Conservation (phyloP, 23 tunicate species). For the Trididemnum miniatum region DNA sequence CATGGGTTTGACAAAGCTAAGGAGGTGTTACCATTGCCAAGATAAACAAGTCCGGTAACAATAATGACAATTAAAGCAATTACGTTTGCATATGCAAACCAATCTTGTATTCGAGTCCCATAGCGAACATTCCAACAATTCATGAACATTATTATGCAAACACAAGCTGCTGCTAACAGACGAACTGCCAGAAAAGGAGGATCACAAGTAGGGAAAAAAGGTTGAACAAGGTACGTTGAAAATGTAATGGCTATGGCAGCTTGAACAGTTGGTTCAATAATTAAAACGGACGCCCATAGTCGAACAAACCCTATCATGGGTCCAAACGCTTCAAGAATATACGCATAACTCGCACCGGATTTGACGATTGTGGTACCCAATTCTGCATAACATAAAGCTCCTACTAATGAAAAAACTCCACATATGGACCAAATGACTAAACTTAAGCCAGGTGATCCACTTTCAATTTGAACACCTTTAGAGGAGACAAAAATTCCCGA, state of each 20-base stretch:
- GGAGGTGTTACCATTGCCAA: conserved; percentile 47
- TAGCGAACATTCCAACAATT: conserved; percentile 79
- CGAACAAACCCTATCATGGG: conserved; percentile 88
- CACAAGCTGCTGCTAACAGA: conserved; percentile 87
- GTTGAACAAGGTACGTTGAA: conserved; percentile 82
- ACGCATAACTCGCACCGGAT: conserved; percentile 97
- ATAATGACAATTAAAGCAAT: conserved; percentile 87
- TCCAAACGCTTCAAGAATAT: conserved; percentile 93
- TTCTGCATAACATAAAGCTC: conserved; percentile 98
- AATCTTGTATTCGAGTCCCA: conserved; percentile 87
- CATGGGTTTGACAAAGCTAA: conserved; percentile 69
- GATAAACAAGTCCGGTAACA: conserved; percentile 59
- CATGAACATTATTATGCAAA: conserved; percentile 72
- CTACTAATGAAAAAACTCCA: conserved; percentile 86
- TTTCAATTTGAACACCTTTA: conserved; percentile 75
- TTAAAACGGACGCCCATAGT: conserved; percentile 90
- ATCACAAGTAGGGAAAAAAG: conserved; percentile 91
- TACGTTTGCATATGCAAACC: conserved; percentile 95
- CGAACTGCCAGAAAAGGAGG: conserved; percentile 86
- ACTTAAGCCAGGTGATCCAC: conserved; percentile 93
- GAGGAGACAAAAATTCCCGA: conserved; percentile 95
- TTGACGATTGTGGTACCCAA: conserved; percentile 98
- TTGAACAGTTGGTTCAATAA: conserved; percentile 94
- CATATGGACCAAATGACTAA: conserved; percentile 83
- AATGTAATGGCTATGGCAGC: conserved; percentile 95